phyloP scores from a whole-genome alignment of 1,140 invertebrate genomes.

The Idris sp. region DNA sequence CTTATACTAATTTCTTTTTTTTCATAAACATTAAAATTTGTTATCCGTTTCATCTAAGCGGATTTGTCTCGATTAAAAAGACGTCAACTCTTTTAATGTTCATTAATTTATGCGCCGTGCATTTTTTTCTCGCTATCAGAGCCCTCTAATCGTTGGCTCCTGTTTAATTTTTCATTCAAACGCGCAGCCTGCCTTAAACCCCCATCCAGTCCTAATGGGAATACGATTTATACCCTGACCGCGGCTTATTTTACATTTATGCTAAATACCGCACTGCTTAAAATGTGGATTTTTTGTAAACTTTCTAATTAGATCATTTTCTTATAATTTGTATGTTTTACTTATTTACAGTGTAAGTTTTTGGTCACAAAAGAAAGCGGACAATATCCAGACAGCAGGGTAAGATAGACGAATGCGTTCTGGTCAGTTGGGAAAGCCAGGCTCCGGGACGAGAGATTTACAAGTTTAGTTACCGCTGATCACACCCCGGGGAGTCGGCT shows the following conservation, averaged over 20 bases:
- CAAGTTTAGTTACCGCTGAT: constrained; percentile 77
- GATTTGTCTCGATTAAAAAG: constrained; percentile 52
- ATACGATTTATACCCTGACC: constrained; percentile 75
- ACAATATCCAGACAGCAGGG: constrained; percentile 24
- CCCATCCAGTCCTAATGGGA: constrained; percentile 70
- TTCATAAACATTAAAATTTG: too few species aligned
- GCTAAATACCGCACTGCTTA: constrained; percentile 74
- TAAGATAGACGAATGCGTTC: constrained; percentile 76
- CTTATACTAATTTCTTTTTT: too few species aligned
- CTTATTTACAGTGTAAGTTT: constrained; percentile 7
- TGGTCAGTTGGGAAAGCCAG: constrained; percentile 74
- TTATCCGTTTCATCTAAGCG: constrained; percentile 28
- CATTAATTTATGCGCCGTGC: constrained; percentile 31
- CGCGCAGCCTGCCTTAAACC: constrained; percentile 50
- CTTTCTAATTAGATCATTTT: not conserved
- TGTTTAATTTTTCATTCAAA: constrained; percentile 77
- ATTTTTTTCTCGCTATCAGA: constrained; percentile 39
- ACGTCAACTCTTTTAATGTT: constrained; percentile 58
- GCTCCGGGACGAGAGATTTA: constrained; percentile 72
- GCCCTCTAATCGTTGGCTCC: constrained; percentile 68
- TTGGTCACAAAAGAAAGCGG: constrained; percentile 2
- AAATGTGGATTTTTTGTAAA: too few species aligned
- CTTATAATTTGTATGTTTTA: not conserved
- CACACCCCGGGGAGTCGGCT: constrained; percentile 71
- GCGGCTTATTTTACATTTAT: constrained; percentile 76